Evolutionary conservation across 1,140 invertebrate species (phyloP).

Genomic region (Proctacanthus coquilletti): DNA sequence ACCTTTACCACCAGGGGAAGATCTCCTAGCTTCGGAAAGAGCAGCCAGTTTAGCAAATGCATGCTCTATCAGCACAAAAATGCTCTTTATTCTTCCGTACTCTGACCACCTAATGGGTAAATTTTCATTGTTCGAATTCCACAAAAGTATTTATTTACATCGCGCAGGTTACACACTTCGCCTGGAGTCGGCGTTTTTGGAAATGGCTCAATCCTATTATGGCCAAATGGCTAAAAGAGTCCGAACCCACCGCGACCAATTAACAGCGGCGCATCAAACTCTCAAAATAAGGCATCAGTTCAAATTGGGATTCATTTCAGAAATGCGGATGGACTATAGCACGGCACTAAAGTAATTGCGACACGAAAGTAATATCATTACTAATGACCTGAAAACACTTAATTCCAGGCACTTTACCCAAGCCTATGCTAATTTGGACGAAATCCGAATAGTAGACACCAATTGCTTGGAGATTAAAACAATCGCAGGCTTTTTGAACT

Average conservation of each 20-base stretch:
- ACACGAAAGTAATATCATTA: too few species aligned
- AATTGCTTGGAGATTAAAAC: constrained; percentile 89
- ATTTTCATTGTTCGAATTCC: constrained; percentile 19
- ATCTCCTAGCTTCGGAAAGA: constrained; percentile 71
- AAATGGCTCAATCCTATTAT: constrained; percentile 86
- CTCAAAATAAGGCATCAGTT: constrained; percentile 92
- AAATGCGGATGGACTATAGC: constrained; percentile 77
- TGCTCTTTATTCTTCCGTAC: constrained; percentile 79
- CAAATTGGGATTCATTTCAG: constrained; percentile 93
- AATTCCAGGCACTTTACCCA: constrained; percentile 74
- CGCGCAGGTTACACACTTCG: constrained; percentile 39
- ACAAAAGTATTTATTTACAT: background rate
- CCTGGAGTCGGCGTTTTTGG: constrained; percentile 84
- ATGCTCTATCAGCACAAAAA: constrained; percentile 84
- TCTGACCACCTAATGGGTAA: constrained; percentile 78
- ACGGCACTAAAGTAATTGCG: constrained; percentile 77
- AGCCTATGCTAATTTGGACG: constrained; percentile 77
- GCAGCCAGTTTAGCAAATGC: constrained; percentile 75
- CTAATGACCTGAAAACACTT: too few species aligned
- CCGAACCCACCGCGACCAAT: constrained; percentile 74
- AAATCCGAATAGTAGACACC: constrained; percentile 73
- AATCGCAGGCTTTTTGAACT: constrained; percentile 89
- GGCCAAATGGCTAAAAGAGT: constrained; percentile 73
- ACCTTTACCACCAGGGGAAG: constrained; percentile 64
- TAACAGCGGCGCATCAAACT: constrained; percentile 81